Percentiles rank a stretch among this genome's conserved stretches.
phyloP scores from a whole-genome alignment of 2,888 invertebrate species.

The Metacarcinus magister region DNA sequence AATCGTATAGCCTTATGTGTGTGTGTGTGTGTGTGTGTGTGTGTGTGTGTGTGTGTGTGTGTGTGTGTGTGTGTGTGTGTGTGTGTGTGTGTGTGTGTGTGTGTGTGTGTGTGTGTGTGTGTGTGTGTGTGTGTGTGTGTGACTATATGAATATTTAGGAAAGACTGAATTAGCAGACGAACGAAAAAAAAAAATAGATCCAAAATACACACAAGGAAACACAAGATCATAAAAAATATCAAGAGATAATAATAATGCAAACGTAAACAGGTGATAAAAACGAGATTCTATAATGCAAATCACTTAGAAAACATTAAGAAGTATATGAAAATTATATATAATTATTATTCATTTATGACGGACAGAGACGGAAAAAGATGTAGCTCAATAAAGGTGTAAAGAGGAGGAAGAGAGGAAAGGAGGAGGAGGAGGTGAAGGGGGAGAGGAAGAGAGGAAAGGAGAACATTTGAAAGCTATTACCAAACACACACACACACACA shows the following conservation, averaged over 20 bases:
- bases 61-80: background rate
- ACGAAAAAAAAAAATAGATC: background rate
- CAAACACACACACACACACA: background rate
- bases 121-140: background rate
- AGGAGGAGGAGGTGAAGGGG: background rate
- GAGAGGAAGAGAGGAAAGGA: too few relatives aligned
- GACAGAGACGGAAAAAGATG: background rate
- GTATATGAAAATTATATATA: too few relatives aligned
- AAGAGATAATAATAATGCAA: background rate
- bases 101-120: constrained; percentile 33
- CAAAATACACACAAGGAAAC: background rate
- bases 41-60: background rate
- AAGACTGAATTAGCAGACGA: background rate
- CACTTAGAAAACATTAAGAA: too few relatives aligned
- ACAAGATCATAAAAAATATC: background rate
- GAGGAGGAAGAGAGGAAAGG: background rate
- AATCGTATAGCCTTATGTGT: too few relatives aligned
- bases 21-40: too few relatives aligned
- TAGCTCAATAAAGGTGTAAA: background rate
- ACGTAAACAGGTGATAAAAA: background rate
- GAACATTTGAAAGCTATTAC: background rate
- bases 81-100: background rate
- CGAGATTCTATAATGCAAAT: background rate
- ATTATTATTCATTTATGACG: too few relatives aligned
- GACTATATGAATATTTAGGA: background rate